Evolutionary conservation across 2,888 invertebrate species (phyloP).

Genomic region (Pristionchus japonicus): DNA sequence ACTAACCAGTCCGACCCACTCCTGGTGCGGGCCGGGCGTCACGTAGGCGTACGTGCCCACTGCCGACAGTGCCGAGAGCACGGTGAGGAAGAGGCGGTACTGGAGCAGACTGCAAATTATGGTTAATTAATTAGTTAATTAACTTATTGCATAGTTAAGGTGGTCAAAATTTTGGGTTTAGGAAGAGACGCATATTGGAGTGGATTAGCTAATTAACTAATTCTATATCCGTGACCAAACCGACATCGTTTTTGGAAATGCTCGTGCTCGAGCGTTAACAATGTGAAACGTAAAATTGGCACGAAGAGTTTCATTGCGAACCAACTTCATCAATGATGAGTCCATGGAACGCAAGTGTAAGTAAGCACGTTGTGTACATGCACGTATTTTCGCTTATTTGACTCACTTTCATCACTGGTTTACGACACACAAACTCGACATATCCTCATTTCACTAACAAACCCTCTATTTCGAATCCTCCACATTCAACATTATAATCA

Average conservation of each 20-base stretch:
- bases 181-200: no score
- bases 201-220: no score
- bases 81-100: constrained; percentile 61
- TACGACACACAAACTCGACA: neutral
- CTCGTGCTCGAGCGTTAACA: no score
- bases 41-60: constrained; percentile 72
- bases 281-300: no score
- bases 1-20: constrained; percentile 75
- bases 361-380: neutral
- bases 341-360: no score
- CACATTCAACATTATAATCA: no score
- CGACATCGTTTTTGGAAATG: no score
- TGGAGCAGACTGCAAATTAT: constrained; percentile 73
- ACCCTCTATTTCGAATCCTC: neutral
- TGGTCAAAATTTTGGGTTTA: no score
- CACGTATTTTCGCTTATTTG: neutral
- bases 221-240: no score
- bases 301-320: no score
- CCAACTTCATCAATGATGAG: no score
- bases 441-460: neutral
- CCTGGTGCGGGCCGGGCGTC: constrained; percentile 75
- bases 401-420: neutral
- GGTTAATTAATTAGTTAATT: neutral
- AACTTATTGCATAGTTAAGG: no score
- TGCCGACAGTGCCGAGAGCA: constrained; percentile 59